Conservation (phyloP, 2,797 vertebrate genomes). For the Coccyzus lansbergi region DNA sequence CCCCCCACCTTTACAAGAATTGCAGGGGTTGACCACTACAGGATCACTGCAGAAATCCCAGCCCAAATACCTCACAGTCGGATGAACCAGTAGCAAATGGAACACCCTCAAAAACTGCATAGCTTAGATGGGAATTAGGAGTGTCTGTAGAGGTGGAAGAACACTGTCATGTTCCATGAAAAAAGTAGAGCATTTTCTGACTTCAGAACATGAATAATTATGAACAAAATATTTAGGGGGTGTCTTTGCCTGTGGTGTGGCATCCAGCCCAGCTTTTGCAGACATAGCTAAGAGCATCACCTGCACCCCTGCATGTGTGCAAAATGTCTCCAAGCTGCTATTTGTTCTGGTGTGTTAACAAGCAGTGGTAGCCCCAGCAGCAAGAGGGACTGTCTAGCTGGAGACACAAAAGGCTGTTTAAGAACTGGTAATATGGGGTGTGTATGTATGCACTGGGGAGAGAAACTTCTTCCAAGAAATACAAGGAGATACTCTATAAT, state of each 20-base stretch:
- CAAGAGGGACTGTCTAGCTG: not conserved
- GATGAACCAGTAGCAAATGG: not conserved
- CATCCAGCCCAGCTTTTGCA: not conserved
- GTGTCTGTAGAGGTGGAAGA: not conserved
- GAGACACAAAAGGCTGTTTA: constrained; percentile 31
- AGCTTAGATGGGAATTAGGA: not conserved
- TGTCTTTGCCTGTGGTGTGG: not conserved
- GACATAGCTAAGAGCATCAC: not conserved
- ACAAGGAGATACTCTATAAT: constrained; percentile 56
- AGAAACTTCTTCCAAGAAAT: constrained; percentile 54
- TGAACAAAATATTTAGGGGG: not conserved
- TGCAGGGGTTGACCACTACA: not conserved
- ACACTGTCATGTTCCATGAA: not conserved
- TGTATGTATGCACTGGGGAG: not conserved
- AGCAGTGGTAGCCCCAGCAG: not conserved
- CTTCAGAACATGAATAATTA: not conserved
- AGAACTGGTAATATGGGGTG: not conserved
- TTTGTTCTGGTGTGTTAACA: not conserved
- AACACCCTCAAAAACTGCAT: not conserved
- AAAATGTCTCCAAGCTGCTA: not conserved
- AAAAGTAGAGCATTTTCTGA: not conserved
- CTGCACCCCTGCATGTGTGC: not conserved
- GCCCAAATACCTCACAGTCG: not conserved
- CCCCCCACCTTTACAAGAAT: not conserved
- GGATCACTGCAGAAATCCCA: not conserved